Percentiles rank a stretch among this genome's conserved stretches.
Conservation (phyloP, 2,888 invertebrate genomes). For the Meteorus cinctellus region DNA sequence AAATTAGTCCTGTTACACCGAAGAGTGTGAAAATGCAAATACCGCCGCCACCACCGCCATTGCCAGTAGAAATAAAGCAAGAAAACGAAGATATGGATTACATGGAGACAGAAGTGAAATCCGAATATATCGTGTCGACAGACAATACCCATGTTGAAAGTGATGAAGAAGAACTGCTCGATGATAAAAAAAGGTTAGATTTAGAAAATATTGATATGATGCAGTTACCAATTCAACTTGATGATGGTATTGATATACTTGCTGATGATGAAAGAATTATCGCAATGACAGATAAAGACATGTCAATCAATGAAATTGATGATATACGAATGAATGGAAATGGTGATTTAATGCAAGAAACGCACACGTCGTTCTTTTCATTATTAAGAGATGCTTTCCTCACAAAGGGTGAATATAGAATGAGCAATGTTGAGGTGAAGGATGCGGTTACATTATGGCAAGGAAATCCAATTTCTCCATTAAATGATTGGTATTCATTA, state of each 20-base stretch:
- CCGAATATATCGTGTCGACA: constrained; percentile 53
- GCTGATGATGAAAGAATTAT: constrained; percentile 67
- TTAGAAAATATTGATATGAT: constrained; percentile 83
- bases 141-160: constrained; percentile 56
- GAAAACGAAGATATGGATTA: constrained; percentile 69
- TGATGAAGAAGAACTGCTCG: constrained; percentile 67
- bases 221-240: constrained; percentile 84
- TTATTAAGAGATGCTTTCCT: constrained; percentile 91
- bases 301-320: constrained; percentile 60
- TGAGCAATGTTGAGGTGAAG: constrained; percentile 85
- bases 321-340: constrained; percentile 71
- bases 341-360: constrained; percentile 83
- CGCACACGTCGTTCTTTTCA: constrained; percentile 90
- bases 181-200: constrained; percentile 72
- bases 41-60: constrained; percentile 49
- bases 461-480: constrained; percentile 85
- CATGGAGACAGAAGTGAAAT: constrained; percentile 61
- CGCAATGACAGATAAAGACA: constrained; percentile 67
- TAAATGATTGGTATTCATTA: constrained; percentile 82
- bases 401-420: constrained; percentile 88
- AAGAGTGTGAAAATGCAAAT: constrained; percentile 54
- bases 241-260: constrained; percentile 77
- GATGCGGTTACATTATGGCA: constrained; percentile 84
- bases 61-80: constrained; percentile 65
- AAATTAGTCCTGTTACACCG: constrained; percentile 61